Evolutionary conservation across 2,797 vertebrate genomes (phyloP).

Genomic region (Chelon auratus): DNA sequence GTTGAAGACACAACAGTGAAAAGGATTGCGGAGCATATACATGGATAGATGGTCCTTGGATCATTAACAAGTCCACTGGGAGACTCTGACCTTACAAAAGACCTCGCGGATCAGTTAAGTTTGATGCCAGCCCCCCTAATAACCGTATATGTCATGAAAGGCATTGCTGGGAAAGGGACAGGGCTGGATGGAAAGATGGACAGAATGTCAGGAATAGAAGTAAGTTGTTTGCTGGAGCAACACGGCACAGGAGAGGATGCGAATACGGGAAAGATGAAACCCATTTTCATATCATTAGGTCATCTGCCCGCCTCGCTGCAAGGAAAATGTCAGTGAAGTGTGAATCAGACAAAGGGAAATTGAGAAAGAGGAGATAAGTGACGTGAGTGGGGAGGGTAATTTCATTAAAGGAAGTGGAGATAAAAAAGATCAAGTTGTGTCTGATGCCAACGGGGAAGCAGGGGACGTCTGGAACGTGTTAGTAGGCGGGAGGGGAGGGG

Average conservation of each 20-base stretch:
- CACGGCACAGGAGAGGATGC: background rate
- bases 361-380: background rate
- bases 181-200: slow-evolving; percentile 7
- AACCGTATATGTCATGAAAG: slow-evolving; percentile 1
- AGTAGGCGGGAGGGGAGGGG: background rate
- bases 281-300: slow-evolving; percentile 44
- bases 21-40: slow-evolving; percentile 9
- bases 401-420: slow-evolving; percentile 26
- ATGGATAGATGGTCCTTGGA: slow-evolving; percentile 12
- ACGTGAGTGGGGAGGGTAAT: background rate
- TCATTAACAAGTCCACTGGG: slow-evolving; percentile 30
- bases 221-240: background rate
- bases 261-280: background rate
- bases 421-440: slow-evolving; percentile 21
- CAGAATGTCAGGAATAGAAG: slow-evolving; percentile 2
- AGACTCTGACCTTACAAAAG: slow-evolving; percentile 37
- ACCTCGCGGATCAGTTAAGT: slow-evolving; percentile 19
- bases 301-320: slow-evolving; percentile 15
- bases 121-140: slow-evolving; percentile 3
- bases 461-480: slow-evolving; percentile 13
- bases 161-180: slow-evolving; percentile 6
- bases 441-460: slow-evolving; percentile 11
- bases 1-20: slow-evolving; percentile 3
- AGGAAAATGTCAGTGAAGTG: slow-evolving; percentile 32
- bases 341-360: slow-evolving; percentile 16